phyloP scores from a whole-genome alignment of 2,888 invertebrate genomes.

The Xylocampa areola region DNA sequence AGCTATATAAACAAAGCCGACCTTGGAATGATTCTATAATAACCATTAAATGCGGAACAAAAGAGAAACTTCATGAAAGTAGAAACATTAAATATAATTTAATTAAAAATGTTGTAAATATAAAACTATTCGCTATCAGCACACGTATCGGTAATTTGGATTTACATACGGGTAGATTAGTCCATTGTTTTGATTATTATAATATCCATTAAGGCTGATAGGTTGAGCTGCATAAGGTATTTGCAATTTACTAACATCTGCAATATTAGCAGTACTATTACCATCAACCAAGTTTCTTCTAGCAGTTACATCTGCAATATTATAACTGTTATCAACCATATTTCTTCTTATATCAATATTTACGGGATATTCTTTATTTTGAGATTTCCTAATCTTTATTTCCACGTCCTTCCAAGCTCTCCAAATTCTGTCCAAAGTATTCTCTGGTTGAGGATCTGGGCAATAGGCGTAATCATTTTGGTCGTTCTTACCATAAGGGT shows the following conservation, averaged over 20 bases:
- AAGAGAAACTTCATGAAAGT: neutral
- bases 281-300: slow-evolving; percentile 8
- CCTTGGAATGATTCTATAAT: no score
- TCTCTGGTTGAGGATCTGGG: slow-evolving; percentile 14
- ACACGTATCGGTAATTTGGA: slow-evolving; percentile 20
- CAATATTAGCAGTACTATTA: neutral
- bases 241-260: neutral
- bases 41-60: no score
- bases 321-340: neutral
- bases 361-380: neutral
- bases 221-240: slow-evolving; percentile 3
- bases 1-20: neutral
- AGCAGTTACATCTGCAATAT: slow-evolving; percentile 3
- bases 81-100: slow-evolving; percentile 9
- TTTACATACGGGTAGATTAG: slow-evolving; percentile 24
- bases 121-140: slow-evolving; percentile 15
- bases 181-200: slow-evolving; percentile 29
- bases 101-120: slow-evolving; percentile 13
- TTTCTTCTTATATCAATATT: slow-evolving; percentile 26
- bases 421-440: slow-evolving; percentile 26
- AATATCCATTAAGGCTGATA: slow-evolving; percentile 30
- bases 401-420: slow-evolving; percentile 38
- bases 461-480: neutral
- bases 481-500: no score
- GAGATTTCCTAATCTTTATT: slow-evolving; percentile 11